Evolutionary conservation across 2,113 vertebrate genomes (phyloP).

Genomic region (Lepus timidus): DNA sequence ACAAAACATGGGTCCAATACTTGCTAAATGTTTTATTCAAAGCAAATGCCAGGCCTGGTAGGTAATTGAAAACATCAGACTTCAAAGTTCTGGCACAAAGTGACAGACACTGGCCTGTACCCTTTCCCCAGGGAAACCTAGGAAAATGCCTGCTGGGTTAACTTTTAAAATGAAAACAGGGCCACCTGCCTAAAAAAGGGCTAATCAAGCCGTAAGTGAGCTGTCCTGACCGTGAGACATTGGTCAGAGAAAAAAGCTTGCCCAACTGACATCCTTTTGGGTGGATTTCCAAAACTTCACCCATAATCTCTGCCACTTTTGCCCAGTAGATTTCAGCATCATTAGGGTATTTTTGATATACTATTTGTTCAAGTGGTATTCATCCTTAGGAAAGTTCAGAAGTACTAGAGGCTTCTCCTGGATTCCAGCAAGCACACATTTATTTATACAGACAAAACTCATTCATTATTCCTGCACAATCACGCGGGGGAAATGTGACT

Average conservation of each 20-base stretch:
- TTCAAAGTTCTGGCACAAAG: conserved; percentile 50
- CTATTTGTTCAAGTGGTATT: conserved; percentile 7
- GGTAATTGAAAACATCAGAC: conserved; percentile 57
- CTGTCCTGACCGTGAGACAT: conserved; percentile 40
- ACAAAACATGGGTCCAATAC: not conserved
- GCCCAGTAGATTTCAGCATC: not conserved
- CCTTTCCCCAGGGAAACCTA: conserved; percentile 34
- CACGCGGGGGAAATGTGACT: conserved; percentile 34
- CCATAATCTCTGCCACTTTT: not conserved
- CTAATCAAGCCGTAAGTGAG: conserved; percentile 59
- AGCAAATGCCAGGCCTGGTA: conserved; percentile 58
- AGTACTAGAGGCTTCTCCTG: not conserved
- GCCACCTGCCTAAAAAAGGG: not conserved
- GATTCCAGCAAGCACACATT: conserved; percentile 24
- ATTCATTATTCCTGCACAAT: conserved; percentile 53
- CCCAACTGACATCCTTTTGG: conserved; percentile 30
- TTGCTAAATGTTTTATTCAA: conserved; percentile 53
- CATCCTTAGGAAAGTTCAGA: conserved; percentile 35
- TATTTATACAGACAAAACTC: conserved; percentile 58
- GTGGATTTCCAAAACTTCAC: conserved; percentile 24
- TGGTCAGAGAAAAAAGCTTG: not conserved
- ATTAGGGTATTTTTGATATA: not conserved
- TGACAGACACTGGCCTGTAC: conserved; percentile 29
- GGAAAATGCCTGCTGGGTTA: not conserved
- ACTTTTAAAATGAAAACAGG: conserved; percentile 54